Conservation (phyloP, 2,797 vertebrate genomes). For the Falco peregrinus region DNA sequence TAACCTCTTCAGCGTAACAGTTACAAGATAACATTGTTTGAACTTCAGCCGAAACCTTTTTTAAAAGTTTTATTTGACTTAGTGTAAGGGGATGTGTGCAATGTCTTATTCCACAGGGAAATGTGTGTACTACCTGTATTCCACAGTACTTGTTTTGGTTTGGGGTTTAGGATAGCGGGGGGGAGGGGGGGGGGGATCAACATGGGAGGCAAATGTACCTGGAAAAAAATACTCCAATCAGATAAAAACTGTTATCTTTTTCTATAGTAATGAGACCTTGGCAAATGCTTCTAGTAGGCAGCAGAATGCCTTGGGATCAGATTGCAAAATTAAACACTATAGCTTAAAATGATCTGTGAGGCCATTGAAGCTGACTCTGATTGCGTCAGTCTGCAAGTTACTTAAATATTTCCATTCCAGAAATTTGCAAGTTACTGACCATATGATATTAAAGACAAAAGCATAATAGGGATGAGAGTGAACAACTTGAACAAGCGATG, state of each 20-base stretch:
- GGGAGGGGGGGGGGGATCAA: not conserved
- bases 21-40: not conserved
- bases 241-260: not conserved
- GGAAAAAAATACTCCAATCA: not conserved
- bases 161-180: not conserved
- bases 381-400: not conserved
- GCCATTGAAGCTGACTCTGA: not conserved
- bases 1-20: accelerated
- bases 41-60: not conserved
- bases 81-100: not conserved
- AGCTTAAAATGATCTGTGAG: not conserved
- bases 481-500: not conserved
- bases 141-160: not conserved
- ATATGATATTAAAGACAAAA: not conserved
- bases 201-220: not conserved
- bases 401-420: not conserved
- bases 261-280: not conserved
- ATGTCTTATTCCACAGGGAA: not conserved
- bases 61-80: not conserved
- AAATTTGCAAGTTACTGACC: not conserved
- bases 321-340: not conserved
- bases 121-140: not conserved
- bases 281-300: not conserved
- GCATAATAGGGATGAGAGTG: not conserved
- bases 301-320: not conserved